Evolutionary conservation across 2,888 invertebrate species (phyloP).

Genomic region (Pelosia muscerda): DNA sequence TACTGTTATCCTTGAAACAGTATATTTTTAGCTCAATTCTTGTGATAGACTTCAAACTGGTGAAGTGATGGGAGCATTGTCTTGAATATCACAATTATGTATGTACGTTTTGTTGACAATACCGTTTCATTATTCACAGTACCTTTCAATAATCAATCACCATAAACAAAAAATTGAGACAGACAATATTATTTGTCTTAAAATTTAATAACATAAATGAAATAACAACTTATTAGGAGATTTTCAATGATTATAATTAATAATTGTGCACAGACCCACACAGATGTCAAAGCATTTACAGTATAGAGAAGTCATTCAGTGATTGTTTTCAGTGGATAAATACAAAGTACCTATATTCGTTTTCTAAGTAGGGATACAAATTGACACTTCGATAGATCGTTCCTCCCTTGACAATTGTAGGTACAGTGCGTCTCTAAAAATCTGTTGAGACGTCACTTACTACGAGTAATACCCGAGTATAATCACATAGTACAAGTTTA

Average conservation of each 20-base stretch:
- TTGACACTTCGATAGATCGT: background rate
- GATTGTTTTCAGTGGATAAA: background rate
- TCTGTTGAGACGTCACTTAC: constrained; percentile 1
- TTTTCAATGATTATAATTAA: too few relatives aligned
- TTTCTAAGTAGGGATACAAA: constrained; percentile 4
- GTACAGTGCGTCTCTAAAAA: background rate
- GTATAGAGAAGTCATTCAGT: background rate
- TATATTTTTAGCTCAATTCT: background rate
- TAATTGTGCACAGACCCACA: too few relatives aligned
- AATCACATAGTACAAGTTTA: background rate
- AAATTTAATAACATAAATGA: too few relatives aligned
- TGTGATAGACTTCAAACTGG: background rate
- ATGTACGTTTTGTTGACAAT: background rate
- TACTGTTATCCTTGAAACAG: background rate
- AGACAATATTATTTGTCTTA: too few relatives aligned
- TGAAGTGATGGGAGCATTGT: background rate
- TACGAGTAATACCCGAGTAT: too few relatives aligned
- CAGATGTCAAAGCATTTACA: too few relatives aligned
- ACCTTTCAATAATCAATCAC: too few relatives aligned
- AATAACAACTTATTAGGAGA: too few relatives aligned
- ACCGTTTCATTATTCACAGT: too few relatives aligned
- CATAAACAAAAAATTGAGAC: too few relatives aligned
- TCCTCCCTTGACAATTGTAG: background rate
- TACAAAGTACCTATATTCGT: background rate
- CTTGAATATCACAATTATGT: background rate